A percentile compares a stretch with the other conserved stretches of the same genome.
These are phyloP conservation scores for Scomber scombrus DNA, from an alignment of 2,113 vertebrate species.

Conservation along the genomic window DNA sequence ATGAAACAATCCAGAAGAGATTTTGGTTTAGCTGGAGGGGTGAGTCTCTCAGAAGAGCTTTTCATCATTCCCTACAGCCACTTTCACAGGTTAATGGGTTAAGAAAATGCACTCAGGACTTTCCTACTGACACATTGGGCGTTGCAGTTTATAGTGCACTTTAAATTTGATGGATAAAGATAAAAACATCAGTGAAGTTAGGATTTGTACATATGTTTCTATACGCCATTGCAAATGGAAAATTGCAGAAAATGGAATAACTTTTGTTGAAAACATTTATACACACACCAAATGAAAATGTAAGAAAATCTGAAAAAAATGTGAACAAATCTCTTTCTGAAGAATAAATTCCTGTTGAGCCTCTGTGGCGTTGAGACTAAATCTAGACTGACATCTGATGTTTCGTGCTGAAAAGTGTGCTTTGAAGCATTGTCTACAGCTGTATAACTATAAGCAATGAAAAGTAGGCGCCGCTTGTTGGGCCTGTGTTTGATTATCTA, in stretches of 20 bases:
- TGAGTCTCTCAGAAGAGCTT: slow-evolving; percentile 46
- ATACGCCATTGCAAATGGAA: neutral
- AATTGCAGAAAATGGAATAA: slow-evolving; percentile 1
- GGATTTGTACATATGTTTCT: neutral
- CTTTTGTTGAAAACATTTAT: slow-evolving; percentile 7
- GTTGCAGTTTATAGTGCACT: slow-evolving; percentile 33
- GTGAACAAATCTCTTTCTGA: slow-evolving; percentile 6
- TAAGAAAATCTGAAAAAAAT: slow-evolving; percentile 14
- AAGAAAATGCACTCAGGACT: slow-evolving; percentile 49
- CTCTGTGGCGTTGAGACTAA: neutral
- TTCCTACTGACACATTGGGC: slow-evolving; percentile 14
- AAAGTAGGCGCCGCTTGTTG: neutral
- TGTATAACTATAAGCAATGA: neutral
- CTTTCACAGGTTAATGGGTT: slow-evolving; percentile 62
- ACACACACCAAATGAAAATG: slow-evolving; percentile 23
- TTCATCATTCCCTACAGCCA: slow-evolving; percentile 53
- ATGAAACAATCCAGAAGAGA: slow-evolving; percentile 48
- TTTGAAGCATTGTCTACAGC: no score
- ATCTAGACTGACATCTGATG: slow-evolving; percentile 3
- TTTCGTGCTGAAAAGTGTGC: neutral
- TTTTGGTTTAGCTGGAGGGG: slow-evolving; percentile 50
- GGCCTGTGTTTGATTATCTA: slow-evolving; percentile 43
- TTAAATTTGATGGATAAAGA: slow-evolving; percentile 30
- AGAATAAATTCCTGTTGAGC: neutral
- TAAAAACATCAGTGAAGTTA: slow-evolving; percentile 11